Evolutionary conservation across 2,888 invertebrate genomes (phyloP).

Genomic region (Leptura quadrifasciata): DNA sequence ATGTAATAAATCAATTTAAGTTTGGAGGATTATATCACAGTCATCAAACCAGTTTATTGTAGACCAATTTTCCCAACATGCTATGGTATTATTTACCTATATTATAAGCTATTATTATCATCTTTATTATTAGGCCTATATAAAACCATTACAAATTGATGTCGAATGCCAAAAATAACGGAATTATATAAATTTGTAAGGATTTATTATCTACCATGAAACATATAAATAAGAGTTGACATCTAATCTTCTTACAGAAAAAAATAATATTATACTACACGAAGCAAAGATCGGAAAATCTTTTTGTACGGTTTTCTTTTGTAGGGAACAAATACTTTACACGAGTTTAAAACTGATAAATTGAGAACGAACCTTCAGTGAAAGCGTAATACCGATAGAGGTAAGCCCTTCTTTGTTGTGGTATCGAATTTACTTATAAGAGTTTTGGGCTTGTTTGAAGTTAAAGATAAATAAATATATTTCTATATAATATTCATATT

Average conservation of each 20-base stretch:
- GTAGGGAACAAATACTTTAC: neutral
- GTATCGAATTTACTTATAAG: constrained; percentile 34
- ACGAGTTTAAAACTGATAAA: constrained; percentile 22
- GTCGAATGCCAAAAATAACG: neutral
- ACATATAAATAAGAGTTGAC: constrained; percentile 16
- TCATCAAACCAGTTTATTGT: too few relatives aligned
- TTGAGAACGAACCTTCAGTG: constrained; percentile 32
- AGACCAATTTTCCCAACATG: too few relatives aligned
- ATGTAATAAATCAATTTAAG: too few relatives aligned
- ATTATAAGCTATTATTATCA: too few relatives aligned
- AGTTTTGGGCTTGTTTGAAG: constrained; percentile 13
- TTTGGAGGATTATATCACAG: too few relatives aligned
- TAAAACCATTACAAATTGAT: too few relatives aligned
- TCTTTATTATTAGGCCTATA: too few relatives aligned
- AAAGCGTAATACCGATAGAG: constrained; percentile 32
- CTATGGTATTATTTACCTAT: too few relatives aligned
- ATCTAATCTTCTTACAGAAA: constrained; percentile 28
- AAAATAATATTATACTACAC: constrained; percentile 30
- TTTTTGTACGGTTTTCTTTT: constrained; percentile 3
- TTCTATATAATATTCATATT: neutral
- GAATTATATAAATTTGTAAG: neutral
- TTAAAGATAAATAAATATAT: constrained; percentile 13
- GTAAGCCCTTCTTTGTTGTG: constrained; percentile 30
- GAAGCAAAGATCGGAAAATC: constrained; percentile 10
- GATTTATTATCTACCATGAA: neutral